Base-by-base conservation (phyloP, 2,888 invertebrate species). In the Agonopterix arenella region DNA sequence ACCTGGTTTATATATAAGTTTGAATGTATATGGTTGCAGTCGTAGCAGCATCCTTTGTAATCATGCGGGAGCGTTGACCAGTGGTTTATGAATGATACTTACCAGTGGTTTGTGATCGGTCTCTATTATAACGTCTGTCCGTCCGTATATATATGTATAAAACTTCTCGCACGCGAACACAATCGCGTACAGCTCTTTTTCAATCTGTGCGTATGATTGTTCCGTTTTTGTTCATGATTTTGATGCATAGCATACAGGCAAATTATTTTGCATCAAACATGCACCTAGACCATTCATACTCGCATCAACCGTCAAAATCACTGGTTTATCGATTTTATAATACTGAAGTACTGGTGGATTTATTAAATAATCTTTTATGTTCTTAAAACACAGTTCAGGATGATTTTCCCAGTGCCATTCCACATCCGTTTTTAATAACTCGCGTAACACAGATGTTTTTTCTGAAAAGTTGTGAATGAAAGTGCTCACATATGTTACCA, bases 261-360 rank as follows among this genome's bases (percentile, higher is more conserved):
- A n/a, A 38, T 38, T 38, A 8, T 38, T 38, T n/a, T 38, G 38
- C 41, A 60, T n/a, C 2, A 62, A 44, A 51, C 53, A 53, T 1
- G 60, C 62, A 0, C 64, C 61, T 11, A 64, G 40, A 0, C 59
- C 62, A 18, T 51, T 53, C 36, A 55, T 61, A 44, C 59, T 59
- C 0, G 56, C 45, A 51, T 52, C 49, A 1, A 57, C 57, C 1
- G 55, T 53, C 11, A 57, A 41, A 0, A 47, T 38, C 11, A 57
- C 60, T 43, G 41, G 11, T 10, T 42, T 16, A n/a, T 44, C 36
- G 2, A 48, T 4, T 16, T 13, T 37, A 16, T 48, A 48, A 11
- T 16, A 16, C 43, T 48, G 48, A 16, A 48, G 11, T 7, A 36
- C 36, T n/a, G 48, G 51, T 37, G 47, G 41, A 18, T 46, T 36